Base-by-base conservation (phyloP, 2,888 invertebrate genomes). In the Artemia sinica region DNA sequence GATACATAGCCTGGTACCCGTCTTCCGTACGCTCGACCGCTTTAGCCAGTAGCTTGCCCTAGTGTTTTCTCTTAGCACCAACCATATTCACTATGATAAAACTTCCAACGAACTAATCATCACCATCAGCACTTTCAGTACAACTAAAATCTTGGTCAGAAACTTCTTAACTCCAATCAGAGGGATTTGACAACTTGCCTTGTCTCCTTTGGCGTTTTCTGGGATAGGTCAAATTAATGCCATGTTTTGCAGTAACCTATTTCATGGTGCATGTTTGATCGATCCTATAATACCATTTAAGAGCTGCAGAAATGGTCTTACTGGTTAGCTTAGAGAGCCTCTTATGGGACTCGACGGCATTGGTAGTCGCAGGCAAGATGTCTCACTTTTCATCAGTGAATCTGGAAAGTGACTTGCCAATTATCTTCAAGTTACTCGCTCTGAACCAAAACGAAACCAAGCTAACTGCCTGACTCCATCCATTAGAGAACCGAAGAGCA, bases 341-440 rank as follows among this genome's bases (percentile, higher is more conserved):
- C 13, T 52, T 52, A 4, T 52, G 58, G 14, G 58, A 52, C 4
- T 52, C 52, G n/a, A n/a, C n/a, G n/a, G 52, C 52, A 52, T 52
- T 52, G 52, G 52, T 52, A 52, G 52, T 52, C 52, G 52, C 52
- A 52, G 52, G 52, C 52, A 52, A 52, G 52, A 52, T 4, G 52
- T 52, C 52, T 14, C 52, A 52, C 52, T 52, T 4, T 52, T 4
- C 4, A 52, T 52, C 1, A 52, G 52, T 52, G 52, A 52, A 52
- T 52, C 4, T 14, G 52, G 4, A 52, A 52, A 52, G 52, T 4
- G 52, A 52, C 2, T 52, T 2, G 52, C 52, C 1, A 52, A 52
- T 52, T 4, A 52, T 52, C 52, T 52, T 52, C 52, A 52, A 52
- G 52, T 52, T 52, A 52, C 4, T 52, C 52, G 4, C 52, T 4